phyloP scores from a whole-genome alignment of 2,888 invertebrate genomes.

The Diplazon laetatorius region DNA sequence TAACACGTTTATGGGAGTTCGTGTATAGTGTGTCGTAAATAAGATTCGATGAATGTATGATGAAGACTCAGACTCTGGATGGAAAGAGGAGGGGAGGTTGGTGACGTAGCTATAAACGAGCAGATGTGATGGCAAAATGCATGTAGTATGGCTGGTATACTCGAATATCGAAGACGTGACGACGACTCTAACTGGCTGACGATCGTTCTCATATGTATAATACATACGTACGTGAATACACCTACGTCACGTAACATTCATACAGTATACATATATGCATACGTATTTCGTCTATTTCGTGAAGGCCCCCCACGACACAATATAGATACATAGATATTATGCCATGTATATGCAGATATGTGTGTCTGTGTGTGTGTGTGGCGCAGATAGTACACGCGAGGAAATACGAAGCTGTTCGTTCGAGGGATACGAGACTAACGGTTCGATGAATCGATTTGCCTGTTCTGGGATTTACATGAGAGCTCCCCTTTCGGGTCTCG shows the following conservation, averaged over 20 bases:
- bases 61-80: constrained; percentile 12
- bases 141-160: constrained; percentile 22
- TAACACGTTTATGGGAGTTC: constrained; percentile 14
- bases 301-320: constrained; percentile 47
- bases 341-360: background rate
- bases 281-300: constrained; percentile 52
- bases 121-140: constrained; percentile 40
- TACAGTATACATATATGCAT: constrained; percentile 7
- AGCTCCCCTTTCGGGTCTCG: constrained; percentile 24
- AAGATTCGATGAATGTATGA: constrained; percentile 54
- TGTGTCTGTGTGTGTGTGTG: background rate
- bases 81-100: background rate
- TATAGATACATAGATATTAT: constrained; percentile 4
- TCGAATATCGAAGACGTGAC: constrained; percentile 40
- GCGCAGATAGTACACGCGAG: constrained; percentile 11
- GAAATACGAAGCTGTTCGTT: constrained; percentile 49
- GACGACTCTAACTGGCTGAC: constrained; percentile 39
- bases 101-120: constrained; percentile 10
- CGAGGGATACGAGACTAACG: constrained; percentile 32
- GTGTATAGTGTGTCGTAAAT: constrained; percentile 29
- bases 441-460: constrained; percentile 58
- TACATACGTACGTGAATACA: too few species aligned
- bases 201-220: constrained; percentile 22
- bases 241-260: background rate
- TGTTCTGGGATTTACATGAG: constrained; percentile 38